Percentiles rank a stretch among this genome's conserved stretches.
Conservation (phyloP, 2,888 invertebrate species). For the Drosophila kuntzei region DNA sequence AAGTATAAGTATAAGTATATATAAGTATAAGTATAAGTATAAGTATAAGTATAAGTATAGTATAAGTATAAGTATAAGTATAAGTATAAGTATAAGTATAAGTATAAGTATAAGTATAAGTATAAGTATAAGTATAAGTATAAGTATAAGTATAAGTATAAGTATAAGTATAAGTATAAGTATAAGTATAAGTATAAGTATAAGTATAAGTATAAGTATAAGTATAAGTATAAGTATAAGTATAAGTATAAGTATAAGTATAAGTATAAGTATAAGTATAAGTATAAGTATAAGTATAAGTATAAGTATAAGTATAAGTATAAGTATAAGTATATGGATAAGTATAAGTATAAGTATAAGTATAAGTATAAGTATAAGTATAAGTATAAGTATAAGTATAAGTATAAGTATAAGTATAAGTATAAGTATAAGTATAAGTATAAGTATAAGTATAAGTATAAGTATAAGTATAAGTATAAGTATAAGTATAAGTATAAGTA, state of each 20-base stretch:
- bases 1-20: not conserved
- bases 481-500: not conserved
- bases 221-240: slow-evolving; percentile 2
- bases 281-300: slow-evolving; percentile 2
- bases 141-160: slow-evolving; percentile 2
- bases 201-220: slow-evolving; percentile 2
- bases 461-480: slow-evolving; percentile 2
- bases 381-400: not conserved
- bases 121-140: slow-evolving; percentile 2
- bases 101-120: slow-evolving; percentile 2
- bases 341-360: slow-evolving; percentile 1
- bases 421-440: not conserved
- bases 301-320: slow-evolving; percentile 2
- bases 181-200: slow-evolving; percentile 2
- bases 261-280: slow-evolving; percentile 2
- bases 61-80: slow-evolving; percentile 1
- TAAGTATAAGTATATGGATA: slow-evolving; percentile 2
- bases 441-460: not conserved
- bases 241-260: slow-evolving; percentile 2
- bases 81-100: slow-evolving; percentile 2
- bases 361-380: not conserved
- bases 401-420: slow-evolving; percentile 1
- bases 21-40: not conserved
- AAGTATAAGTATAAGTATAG: not conserved
- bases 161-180: slow-evolving; percentile 2